phyloP scores from a whole-genome alignment of 2,888 invertebrate genomes.

The Drosophila antonietae region DNA sequence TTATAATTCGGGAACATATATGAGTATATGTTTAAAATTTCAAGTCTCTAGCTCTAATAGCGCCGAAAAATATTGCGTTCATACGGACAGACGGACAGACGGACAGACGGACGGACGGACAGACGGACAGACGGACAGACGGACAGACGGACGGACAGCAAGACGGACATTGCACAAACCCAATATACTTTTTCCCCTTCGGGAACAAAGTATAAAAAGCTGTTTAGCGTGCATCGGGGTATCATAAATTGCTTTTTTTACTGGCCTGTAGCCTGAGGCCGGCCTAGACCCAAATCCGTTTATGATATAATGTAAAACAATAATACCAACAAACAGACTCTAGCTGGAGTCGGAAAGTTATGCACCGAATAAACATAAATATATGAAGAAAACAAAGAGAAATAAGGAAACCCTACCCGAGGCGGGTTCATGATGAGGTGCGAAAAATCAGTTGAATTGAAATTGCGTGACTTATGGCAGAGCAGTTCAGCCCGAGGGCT shows the following conservation, averaged over 20 bases:
- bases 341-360: slow-evolving; percentile 16
- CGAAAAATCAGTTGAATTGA: slow-evolving; percentile 61
- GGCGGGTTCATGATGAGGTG: slow-evolving; percentile 56
- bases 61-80: too few species aligned
- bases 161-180: too few species aligned
- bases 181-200: too few species aligned
- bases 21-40: too few species aligned
- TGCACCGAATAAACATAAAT: slow-evolving; percentile 32
- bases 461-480: slow-evolving; percentile 51
- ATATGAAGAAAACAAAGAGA: background rate
- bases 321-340: slow-evolving; percentile 31
- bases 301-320: slow-evolving; percentile 59
- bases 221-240: background rate
- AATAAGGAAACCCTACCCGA: background rate
- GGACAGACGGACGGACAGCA: too few species aligned
- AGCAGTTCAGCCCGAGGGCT: slow-evolving; percentile 23
- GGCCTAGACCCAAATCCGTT: slow-evolving; percentile 52
- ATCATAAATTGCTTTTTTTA: slow-evolving; percentile 34
- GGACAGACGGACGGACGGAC: too few species aligned
- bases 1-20: too few species aligned
- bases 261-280: slow-evolving; percentile 17
- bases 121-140: too few species aligned
- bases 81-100: too few species aligned
- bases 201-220: too few species aligned
- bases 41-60: too few species aligned